A percentile compares a stretch with the other conserved stretches of the same genome.
Evolutionary conservation across 2,888 invertebrate species (phyloP).

Genomic region (Clitarchus hookeri): DNA sequence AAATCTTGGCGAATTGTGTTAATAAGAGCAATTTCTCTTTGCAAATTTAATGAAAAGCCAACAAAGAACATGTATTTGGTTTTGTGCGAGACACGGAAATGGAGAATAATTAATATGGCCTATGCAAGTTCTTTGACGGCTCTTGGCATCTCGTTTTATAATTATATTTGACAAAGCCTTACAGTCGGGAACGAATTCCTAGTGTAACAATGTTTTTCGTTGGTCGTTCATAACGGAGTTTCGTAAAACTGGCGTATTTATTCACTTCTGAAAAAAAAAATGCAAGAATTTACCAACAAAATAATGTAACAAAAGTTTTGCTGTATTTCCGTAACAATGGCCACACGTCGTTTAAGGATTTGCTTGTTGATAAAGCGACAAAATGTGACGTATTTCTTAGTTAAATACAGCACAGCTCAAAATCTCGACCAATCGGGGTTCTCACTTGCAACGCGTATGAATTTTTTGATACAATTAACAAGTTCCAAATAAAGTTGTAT

Average conservation of each 20-base stretch:
- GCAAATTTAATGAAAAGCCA: background rate
- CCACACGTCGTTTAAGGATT: no score
- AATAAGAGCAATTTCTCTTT: background rate
- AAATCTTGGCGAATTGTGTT: background rate
- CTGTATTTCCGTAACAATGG: no score
- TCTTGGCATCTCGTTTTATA: background rate
- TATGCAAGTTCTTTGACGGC: background rate
- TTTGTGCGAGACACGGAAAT: background rate
- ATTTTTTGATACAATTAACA: no score
- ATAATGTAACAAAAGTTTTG: no score
- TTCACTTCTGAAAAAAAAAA: background rate
- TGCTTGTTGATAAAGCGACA: no score
- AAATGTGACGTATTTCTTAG: no score
- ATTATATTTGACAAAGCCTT: constrained; percentile 14
- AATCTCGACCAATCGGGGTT: no score
- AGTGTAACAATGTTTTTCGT: background rate
- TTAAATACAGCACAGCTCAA: no score
- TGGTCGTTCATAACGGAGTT: background rate
- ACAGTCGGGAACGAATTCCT: background rate
- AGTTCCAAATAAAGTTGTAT: no score
- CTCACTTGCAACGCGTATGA: no score
- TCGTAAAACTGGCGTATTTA: background rate
- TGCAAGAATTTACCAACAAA: background rate
- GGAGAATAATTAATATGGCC: background rate
- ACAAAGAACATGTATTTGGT: background rate